phyloP scores from a whole-genome alignment of 1,140 invertebrate species.

The Venturia canescens region DNA sequence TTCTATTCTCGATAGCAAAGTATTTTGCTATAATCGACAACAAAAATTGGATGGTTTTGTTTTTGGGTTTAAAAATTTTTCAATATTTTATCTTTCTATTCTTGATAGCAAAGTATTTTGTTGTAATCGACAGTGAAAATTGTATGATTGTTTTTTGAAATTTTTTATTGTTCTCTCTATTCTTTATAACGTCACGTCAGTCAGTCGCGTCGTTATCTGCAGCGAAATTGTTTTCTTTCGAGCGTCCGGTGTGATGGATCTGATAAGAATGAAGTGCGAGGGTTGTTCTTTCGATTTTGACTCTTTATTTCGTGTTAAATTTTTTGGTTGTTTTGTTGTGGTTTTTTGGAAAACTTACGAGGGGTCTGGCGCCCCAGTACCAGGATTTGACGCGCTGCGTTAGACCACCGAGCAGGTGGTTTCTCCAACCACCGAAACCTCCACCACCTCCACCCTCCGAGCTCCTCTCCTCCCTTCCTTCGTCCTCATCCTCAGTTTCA shows the following conservation, averaged over 20 bases:
- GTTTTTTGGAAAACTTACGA: conserved; percentile 85
- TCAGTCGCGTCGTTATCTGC: conserved; percentile 47
- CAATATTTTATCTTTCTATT: no score
- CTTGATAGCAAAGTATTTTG: no score
- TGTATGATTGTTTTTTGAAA: no score
- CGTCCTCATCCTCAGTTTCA: conserved; percentile 75
- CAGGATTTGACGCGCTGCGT: conserved; percentile 96
- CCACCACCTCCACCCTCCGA: conserved; percentile 80
- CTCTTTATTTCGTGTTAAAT: neutral
- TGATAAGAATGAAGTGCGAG: conserved; percentile 27
- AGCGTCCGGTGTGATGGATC: neutral
- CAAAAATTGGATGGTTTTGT: no score
- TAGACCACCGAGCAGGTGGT: conserved; percentile 90
- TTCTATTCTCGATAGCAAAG: no score
- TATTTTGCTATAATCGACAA: no score
- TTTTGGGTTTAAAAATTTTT: no score
- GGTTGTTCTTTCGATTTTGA: conserved; percentile 6
- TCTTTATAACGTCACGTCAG: conserved; percentile 19
- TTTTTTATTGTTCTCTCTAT: no score
- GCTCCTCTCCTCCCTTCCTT: conserved; percentile 75
- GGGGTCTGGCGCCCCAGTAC: conserved; percentile 94
- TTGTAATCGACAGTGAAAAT: no score
- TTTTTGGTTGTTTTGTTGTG: conserved; percentile 43
- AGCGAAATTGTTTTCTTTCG: no score
- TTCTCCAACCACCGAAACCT: conserved; percentile 93